These are phyloP conservation scores for Cichladusa arquata DNA, from an alignment of 2,113 vertebrate genomes.

Conservation along the genomic window DNA sequence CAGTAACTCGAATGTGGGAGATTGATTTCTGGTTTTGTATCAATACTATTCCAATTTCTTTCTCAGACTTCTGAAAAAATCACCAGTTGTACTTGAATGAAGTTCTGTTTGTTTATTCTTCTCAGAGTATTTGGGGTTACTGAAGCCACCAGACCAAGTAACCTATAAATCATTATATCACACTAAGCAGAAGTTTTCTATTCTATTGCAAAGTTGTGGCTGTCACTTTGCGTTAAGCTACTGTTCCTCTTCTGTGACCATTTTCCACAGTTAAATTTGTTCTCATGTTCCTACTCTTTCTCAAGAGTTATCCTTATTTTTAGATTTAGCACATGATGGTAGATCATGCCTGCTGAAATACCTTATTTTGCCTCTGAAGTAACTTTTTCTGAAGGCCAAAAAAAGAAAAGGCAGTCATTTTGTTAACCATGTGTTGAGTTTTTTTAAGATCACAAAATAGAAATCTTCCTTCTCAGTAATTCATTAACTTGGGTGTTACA, in stretches of 20 bases:
- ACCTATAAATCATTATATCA: background rate
- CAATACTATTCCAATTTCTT: background rate
- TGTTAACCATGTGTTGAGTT: rapidly evolving
- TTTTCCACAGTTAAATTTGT: slow-evolving; percentile 30
- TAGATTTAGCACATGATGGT: slow-evolving; percentile 24
- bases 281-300: slow-evolving; percentile 1
- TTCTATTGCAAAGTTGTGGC: background rate
- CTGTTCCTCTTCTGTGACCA: slow-evolving; percentile 4
- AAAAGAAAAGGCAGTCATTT: background rate
- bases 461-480: background rate
- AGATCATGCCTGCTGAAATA: background rate
- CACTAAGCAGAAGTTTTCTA: background rate
- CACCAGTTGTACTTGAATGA: background rate
- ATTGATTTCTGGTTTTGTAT: background rate
- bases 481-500: background rate
- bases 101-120: background rate
- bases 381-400: background rate
- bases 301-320: slow-evolving; percentile 49
- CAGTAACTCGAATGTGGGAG: background rate
- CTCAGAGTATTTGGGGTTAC: background rate
- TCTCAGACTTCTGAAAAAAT: background rate
- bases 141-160: background rate
- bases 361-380: background rate
- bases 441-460: background rate
- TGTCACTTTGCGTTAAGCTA: background rate